phyloP scores from a whole-genome alignment of 2,113 vertebrate genomes.

The Telmatochromis bifrenatus region DNA sequence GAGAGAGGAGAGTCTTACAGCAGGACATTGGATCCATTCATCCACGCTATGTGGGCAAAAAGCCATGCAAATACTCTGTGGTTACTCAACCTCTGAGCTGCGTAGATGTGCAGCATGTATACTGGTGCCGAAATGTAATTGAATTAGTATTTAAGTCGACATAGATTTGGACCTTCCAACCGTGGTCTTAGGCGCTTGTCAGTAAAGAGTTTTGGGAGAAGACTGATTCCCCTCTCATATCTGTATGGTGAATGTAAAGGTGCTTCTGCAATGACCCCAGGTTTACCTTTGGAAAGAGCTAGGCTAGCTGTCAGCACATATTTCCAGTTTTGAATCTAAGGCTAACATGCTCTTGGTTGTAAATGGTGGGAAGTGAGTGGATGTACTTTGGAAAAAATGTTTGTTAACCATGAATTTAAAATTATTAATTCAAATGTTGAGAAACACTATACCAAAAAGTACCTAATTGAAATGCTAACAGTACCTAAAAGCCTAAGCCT shows the following conservation, averaged over 20 bases:
- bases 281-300: not conserved
- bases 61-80: slow-evolving; percentile 8
- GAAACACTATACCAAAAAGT: not conserved
- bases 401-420: not conserved
- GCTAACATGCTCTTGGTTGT: not conserved
- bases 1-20: slow-evolving; percentile 3
- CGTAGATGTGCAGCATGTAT: not conserved
- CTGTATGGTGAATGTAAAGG: not conserved
- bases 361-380: not conserved
- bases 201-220: not conserved
- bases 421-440: not conserved
- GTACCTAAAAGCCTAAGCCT: not conserved
- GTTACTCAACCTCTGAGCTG: not conserved
- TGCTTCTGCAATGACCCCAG: not conserved
- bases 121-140: not conserved
- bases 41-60: slow-evolving; percentile 16
- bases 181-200: not conserved
- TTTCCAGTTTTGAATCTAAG: not conserved
- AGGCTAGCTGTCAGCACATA: not conserved
- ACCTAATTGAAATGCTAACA: not conserved
- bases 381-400: not conserved
- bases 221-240: not conserved
- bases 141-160: not conserved
- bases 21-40: slow-evolving; percentile 42
- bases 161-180: not conserved